Evolutionary conservation across 2,888 invertebrate species (phyloP).

Genomic region (Anodontia alba): DNA sequence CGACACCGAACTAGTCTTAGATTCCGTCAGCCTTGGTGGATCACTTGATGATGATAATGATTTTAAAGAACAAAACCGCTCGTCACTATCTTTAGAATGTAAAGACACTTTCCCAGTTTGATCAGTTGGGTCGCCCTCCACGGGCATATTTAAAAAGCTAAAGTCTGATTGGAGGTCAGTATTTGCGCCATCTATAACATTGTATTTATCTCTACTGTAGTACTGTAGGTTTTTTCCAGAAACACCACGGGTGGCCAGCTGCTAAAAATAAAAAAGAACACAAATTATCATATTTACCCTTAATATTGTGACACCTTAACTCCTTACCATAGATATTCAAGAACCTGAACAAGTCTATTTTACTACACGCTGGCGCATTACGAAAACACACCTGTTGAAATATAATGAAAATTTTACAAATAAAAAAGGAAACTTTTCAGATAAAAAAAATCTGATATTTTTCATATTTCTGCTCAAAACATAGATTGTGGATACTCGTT

Average conservation of each 20-base stretch:
- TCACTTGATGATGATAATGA: background rate
- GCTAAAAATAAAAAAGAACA: slow-evolving; percentile 23
- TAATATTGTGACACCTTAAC: too few relatives aligned
- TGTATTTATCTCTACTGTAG: slow-evolving; percentile 47
- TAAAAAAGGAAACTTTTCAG: too few relatives aligned
- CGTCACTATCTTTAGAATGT: slow-evolving; percentile 9
- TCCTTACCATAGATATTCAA: too few relatives aligned
- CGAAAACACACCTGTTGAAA: too few relatives aligned
- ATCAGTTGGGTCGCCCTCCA: slow-evolving; percentile 1
- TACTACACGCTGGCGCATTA: too few relatives aligned
- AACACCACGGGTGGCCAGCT: slow-evolving; percentile 54
- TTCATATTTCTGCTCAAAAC: too few relatives aligned
- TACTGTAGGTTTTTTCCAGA: slow-evolving; percentile 14
- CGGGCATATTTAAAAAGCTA: background rate
- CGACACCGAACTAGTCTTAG: background rate
- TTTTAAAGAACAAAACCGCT: slow-evolving; percentile 9
- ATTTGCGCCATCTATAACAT: slow-evolving; percentile 51
- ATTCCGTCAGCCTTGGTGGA: background rate
- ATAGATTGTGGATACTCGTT: too few relatives aligned
- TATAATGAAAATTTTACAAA: too few relatives aligned
- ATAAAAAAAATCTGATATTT: too few relatives aligned
- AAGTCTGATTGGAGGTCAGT: slow-evolving; percentile 33
- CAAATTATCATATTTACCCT: background rate
- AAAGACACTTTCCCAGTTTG: slow-evolving; percentile 11
- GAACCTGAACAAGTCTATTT: too few relatives aligned